A percentile compares a stretch with the other conserved stretches of the same genome.
phyloP scores from a whole-genome alignment of 2,797 vertebrate genomes.

The Vultur gryphus region DNA sequence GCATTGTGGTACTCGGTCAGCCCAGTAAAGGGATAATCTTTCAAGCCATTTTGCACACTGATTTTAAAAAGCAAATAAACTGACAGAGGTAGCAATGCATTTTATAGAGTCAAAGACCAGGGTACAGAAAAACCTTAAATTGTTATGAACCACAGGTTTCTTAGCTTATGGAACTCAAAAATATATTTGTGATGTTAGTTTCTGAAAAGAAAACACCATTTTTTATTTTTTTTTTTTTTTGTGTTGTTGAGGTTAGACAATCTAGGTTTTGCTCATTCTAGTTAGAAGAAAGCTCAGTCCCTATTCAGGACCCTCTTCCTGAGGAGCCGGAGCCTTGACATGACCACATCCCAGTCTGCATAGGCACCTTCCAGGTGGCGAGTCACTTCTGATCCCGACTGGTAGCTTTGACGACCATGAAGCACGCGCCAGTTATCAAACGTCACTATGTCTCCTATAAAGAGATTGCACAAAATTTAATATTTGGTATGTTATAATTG shows the following conservation, averaged over 20 bases:
- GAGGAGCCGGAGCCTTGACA: slow-evolving; percentile 88
- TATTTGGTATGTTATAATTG: fast-evolving
- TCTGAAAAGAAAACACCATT: neutral
- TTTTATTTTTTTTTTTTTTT: neutral
- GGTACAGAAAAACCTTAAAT: neutral
- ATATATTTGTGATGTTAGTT: neutral
- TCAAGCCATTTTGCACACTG: neutral
- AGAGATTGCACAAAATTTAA: neutral
- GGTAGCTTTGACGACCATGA: slow-evolving; percentile 82
- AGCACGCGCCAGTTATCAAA: slow-evolving; percentile 96
- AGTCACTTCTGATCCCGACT: slow-evolving; percentile 45
- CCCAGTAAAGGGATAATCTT: neutral
- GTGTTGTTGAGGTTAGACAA: neutral
- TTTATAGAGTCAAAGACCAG: neutral
- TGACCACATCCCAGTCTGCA: slow-evolving; percentile 93
- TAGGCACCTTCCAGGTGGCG: slow-evolving; percentile 92
- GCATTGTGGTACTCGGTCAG: neutral
- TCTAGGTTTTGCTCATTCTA: neutral
- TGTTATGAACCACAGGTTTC: neutral
- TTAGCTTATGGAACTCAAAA: neutral
- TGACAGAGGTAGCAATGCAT: neutral
- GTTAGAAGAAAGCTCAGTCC: slow-evolving; percentile 22
- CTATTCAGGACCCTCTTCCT: slow-evolving; percentile 61
- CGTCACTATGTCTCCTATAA: slow-evolving; percentile 85
- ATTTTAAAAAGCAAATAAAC: neutral